Base-by-base conservation (phyloP, 2,113 vertebrate genomes). In the Toxotes jaculatrix region DNA sequence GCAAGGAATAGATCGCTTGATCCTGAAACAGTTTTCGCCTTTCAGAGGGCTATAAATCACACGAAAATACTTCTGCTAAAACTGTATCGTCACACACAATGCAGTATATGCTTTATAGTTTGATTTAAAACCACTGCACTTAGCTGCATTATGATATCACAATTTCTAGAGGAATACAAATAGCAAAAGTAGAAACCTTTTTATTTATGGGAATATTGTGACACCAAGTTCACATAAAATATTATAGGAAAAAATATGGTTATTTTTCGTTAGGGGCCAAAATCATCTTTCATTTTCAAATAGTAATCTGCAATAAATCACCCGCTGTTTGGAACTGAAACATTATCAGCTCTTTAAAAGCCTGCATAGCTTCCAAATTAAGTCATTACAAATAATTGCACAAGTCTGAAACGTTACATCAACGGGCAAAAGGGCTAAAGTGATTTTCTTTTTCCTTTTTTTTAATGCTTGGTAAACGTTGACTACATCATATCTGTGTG, bases 401-500 rank as follows among this genome's bases (percentile, higher is more conserved):
- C 31, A 8, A 70, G 59, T 77, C 3, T 7, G 17, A 83, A 72
- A 47, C 49, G 57, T 61, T n/a, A 70, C 23, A 78, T 51, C 57
- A 63, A 65, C 32, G 51, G 59, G 57, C 67, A 71, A 53, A 60
- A 64, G 36, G 55, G 12, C 36, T 34, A 45, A 66, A 36, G 21
- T 19, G 6, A 63, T 12, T 67, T 47, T 53, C 51, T 7, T 49
- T 5, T 19, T 5, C 19, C 7, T 10, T 31, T 21, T 40, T 13
- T 1, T n/a, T 19, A 59, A 74, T 40, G 71, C 10, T 56, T 31
- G 36, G 34, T 87, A 87, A 89, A 88, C 56, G 49, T 74, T 85
- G 63, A 83, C 72, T 21, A 14, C 40, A 59, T 27, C 72, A 23
- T 43, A 42, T 72, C 12, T 47, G 78, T 42, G 86, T 45, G 67